These are phyloP conservation scores for Gymnosoma rotundatum DNA, from an alignment of 2,888 invertebrate species.

Conservation along the genomic window DNA sequence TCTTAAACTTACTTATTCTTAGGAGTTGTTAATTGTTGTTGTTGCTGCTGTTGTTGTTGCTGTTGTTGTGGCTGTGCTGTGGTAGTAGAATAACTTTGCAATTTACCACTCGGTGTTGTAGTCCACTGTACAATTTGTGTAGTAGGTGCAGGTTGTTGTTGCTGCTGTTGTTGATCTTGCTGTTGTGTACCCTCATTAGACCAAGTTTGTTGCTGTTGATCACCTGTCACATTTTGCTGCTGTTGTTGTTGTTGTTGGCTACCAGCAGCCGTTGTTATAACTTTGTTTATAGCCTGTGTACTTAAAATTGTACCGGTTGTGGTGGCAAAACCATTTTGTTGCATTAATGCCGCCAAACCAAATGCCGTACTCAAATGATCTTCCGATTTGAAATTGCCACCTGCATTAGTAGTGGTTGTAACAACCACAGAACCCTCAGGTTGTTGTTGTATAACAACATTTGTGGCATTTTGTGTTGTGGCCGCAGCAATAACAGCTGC, in stretches of 20 bases:
- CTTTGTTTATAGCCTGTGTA: conserved; percentile 80
- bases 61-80: conserved; percentile 76
- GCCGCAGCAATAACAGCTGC: conserved; percentile 74
- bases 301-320: conserved; percentile 85
- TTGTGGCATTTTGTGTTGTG: conserved; percentile 72
- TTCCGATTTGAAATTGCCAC: conserved; percentile 85
- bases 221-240: conserved; percentile 74
- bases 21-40: conserved; percentile 75
- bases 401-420: conserved; percentile 76
- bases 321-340: conserved; percentile 83
- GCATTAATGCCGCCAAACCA: conserved; percentile 90
- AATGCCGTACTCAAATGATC: conserved; percentile 88
- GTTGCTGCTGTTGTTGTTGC: conserved; percentile 75
- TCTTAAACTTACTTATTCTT: conserved; percentile 77
- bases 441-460: conserved; percentile 75
- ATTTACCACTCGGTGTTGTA: conserved; percentile 89
- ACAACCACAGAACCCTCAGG: conserved; percentile 76
- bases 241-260: conserved; percentile 67
- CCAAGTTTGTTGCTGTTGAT: conserved; percentile 69
- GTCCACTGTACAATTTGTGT: conserved; percentile 81
- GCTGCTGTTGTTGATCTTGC: conserved; percentile 73
- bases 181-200: conserved; percentile 69
- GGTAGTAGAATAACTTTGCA: conserved; percentile 85
- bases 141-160: conserved; percentile 69
- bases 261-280: conserved; percentile 74